A percentile compares a stretch with the other conserved stretches of the same genome.
phyloP scores from a whole-genome alignment of 2,113 vertebrate species.

The Aegotheles bennettii region DNA sequence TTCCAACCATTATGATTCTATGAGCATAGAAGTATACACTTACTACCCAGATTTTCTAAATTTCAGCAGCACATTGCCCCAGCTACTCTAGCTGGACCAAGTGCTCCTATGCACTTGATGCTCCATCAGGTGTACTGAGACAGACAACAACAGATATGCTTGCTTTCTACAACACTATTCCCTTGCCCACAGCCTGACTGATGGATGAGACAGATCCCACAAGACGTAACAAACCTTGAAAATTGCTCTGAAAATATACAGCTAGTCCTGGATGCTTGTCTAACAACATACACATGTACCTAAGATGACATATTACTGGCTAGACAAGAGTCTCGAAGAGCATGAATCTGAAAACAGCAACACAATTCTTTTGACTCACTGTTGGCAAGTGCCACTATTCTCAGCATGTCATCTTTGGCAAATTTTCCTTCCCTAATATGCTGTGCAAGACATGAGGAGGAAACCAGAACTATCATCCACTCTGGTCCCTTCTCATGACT shows the following conservation, averaged over 20 bases:
- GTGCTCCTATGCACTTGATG: neutral
- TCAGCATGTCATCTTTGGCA: neutral
- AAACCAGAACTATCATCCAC: neutral
- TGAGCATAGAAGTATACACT: neutral
- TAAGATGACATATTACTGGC: neutral
- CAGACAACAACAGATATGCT: neutral
- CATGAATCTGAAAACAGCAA: neutral
- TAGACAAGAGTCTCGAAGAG: neutral
- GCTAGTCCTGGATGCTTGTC: neutral
- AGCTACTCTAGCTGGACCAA: neutral
- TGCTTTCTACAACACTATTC: accelerated
- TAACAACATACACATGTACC: neutral
- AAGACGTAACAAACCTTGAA: neutral
- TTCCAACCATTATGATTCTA: no score
- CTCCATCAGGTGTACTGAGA: neutral
- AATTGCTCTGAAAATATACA: neutral
- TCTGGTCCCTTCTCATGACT: neutral
- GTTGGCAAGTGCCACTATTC: neutral
- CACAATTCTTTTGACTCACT: neutral
- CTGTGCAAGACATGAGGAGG: neutral
- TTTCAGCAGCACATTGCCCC: neutral
- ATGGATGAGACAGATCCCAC: neutral
- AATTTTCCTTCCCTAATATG: neutral
- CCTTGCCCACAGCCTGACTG: neutral
- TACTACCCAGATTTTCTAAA: neutral